These are phyloP conservation scores for Ceratotherium simum DNA, from an alignment of 2,113 vertebrate species.

Conservation along the genomic window DNA sequence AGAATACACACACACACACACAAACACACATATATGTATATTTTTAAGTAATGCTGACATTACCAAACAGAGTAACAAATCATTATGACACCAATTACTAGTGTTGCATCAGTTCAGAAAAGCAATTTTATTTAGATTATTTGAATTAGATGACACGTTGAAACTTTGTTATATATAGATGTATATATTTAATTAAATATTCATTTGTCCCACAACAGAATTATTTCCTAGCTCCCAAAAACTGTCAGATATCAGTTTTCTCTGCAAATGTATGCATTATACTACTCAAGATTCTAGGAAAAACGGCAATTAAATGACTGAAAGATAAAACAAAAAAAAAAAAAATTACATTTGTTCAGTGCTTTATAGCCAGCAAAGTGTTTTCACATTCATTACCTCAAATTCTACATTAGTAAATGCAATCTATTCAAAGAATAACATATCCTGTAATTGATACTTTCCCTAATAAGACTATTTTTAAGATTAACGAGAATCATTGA, in stretches of 20 bases:
- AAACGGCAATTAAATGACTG: neutral
- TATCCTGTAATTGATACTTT: neutral
- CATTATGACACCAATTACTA: slow-evolving; percentile 65
- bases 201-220: slow-evolving; percentile 71
- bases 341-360: neutral
- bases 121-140: slow-evolving; percentile 67
- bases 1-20: neutral
- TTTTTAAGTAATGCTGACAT: slow-evolving; percentile 51
- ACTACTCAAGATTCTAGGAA: slow-evolving; percentile 17
- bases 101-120: slow-evolving; percentile 75
- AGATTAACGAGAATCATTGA: neutral
- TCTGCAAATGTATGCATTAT: slow-evolving; percentile 44
- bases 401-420: neutral
- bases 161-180: slow-evolving; percentile 62
- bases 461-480: neutral
- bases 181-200: slow-evolving; percentile 53
- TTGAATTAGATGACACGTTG: slow-evolving; percentile 71
- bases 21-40: neutral
- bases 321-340: neutral
- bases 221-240: slow-evolving; percentile 69
- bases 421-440: slow-evolving; percentile 37
- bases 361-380: slow-evolving; percentile 1
- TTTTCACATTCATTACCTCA: slow-evolving; percentile 15
- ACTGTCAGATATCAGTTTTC: slow-evolving; percentile 65
- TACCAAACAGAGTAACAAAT: slow-evolving; percentile 67